Evolutionary conservation across 2,888 invertebrate genomes (phyloP), one percentile per base, ranked within the genome.

Genomic region (Lycia hirtaria): DNA sequence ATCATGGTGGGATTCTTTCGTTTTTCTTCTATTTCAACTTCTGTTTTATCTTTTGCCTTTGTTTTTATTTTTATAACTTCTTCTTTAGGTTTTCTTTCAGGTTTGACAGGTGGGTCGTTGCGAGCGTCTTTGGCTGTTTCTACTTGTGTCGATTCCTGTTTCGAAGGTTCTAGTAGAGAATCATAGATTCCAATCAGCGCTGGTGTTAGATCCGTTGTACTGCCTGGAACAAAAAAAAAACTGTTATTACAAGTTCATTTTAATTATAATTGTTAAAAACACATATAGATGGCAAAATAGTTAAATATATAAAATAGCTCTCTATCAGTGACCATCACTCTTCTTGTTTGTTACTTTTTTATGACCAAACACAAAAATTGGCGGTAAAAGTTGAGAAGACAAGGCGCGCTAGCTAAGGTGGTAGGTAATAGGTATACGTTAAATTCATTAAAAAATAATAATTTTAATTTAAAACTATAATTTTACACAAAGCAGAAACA

Each of bases 161-260:
- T 90, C 1, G 72, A 78, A 58, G 90, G 92, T 71, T 92, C 94
- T 72, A 93, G 93, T 68, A 97, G 93, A 65, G 96, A 96, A 92
- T 98, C 97, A 85, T 97, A 97, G 87, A 97, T 96, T 65, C 96
- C 96, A 87, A 98, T 94, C 64, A 97, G 93, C 69, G 96, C 96
- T 59, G 97, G 97, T 81, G 96, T 95, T 84, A 98, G 93, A 83
- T 98, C 97, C 74, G 96, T 95, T 71, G 96, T 96, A 78, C 96
- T 95, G 85, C 97, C 97, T 97, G 94, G 40, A 94, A 94, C 71
- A 78, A 88, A 76, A 80, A 60, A 71, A 75, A 78, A 62, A n/a
- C 4, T 22, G 1, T 26, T 60, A 54, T n/a, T 17, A 0, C 10
- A 19, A 2, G 1, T 1, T 35, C 1, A 1, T n/a, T 9, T 24